Evolutionary conservation across 30 jellyfish, hydroid and myxozoan species (phyloP), one percentile per base, ranked within the genome.

Genomic region (Sanderia malayensis): DNA sequence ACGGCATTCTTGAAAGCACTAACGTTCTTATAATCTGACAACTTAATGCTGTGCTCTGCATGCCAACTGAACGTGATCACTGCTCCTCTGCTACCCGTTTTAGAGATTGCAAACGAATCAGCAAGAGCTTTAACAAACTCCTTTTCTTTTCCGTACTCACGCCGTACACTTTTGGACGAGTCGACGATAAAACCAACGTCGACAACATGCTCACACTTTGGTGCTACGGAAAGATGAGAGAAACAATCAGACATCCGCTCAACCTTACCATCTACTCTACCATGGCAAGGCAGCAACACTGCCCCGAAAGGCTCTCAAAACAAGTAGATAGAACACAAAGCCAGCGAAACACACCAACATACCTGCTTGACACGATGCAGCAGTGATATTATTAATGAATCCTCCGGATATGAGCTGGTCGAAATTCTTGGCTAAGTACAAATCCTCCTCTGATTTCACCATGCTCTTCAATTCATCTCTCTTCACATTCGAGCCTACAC

Each of bases 1-100:
- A 89, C 95, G 29, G 97, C 97, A 37, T 70, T 69, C 76, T 62
- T 71, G 88, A 89, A 89, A 67, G 72, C 83, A 4, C 58, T 55
- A 33, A 78, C 64, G 52, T 70, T 85, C 30, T 55, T 82, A 76
- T 34, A 58, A 41, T 82, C 71, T 28, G 53, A 27, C 70, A 89
- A 76, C 58, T 67, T 73, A 76, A 89, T 89, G 89, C 94, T 89
- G 27, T 46, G 86, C 82, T 89, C 84, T 8, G 97, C 86, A 53
- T 77, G 31, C 79, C 67, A 76, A 71, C 95, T 81, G 95, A 89
- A 89, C 41, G 94, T 76, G 25, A 89, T 65, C 47, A 89, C 95
- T 4, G 95, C 97, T 15, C 86, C 95, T 2, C 94, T 73, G 63
- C 94, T 67, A 20, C 95, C 95, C 3, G 86, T 67, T 18, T 69